Percentiles rank a stretch among this genome's conserved stretches.
Evolutionary conservation across 2,113 vertebrate genomes (phyloP).

Genomic region (Pteronura brasiliensis): DNA sequence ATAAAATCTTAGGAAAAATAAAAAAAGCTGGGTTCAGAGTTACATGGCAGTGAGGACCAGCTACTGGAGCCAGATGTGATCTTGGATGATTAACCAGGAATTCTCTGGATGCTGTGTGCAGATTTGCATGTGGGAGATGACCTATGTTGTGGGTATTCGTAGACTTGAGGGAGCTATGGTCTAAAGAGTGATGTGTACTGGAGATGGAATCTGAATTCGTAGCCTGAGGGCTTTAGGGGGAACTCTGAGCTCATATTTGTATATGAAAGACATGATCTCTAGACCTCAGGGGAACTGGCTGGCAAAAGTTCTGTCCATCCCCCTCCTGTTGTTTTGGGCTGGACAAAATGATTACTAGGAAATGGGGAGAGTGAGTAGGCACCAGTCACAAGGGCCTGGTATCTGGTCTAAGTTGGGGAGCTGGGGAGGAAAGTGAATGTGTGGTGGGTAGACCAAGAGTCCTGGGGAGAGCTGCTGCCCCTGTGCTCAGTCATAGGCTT

Average conservation of each 20-base stretch:
- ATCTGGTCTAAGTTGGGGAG: background rate
- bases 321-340: background rate
- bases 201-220: background rate
- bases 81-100: background rate
- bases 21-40: background rate
- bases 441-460: background rate
- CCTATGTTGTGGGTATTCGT: background rate
- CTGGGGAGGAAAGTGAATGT: background rate
- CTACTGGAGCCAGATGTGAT: background rate
- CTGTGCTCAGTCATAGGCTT: background rate
- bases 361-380: background rate
- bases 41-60: background rate
- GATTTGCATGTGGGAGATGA: too few relatives aligned
- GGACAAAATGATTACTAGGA: background rate
- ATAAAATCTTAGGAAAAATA: too few relatives aligned
- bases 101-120: background rate
- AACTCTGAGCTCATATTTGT: background rate
- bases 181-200: background rate
- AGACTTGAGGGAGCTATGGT: background rate
- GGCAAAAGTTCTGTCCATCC: background rate
- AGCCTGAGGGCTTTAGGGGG: background rate
- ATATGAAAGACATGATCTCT: background rate
- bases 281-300: background rate
- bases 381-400: background rate
- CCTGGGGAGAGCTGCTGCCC: background rate